Evolutionary conservation across 1,140 invertebrate genomes (phyloP).

Genomic region (Leptoteleia sp.): DNA sequence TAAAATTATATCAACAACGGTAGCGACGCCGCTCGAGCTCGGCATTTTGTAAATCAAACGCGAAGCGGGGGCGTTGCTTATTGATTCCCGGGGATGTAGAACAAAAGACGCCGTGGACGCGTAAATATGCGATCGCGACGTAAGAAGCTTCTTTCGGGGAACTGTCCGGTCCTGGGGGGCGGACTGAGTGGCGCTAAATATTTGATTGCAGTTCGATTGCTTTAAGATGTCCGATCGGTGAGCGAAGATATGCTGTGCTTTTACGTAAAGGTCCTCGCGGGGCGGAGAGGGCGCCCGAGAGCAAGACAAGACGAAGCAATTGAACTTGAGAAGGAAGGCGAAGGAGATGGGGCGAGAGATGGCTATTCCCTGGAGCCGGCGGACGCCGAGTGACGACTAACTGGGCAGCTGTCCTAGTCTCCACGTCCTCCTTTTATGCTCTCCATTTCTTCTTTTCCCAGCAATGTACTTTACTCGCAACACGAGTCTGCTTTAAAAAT

Average conservation of each 20-base stretch:
- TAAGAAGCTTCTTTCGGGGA: slow-evolving; percentile 61
- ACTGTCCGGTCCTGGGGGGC: slow-evolving; percentile 52
- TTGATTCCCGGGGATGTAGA: slow-evolving; percentile 27
- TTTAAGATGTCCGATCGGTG: slow-evolving; percentile 71
- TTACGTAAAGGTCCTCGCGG: slow-evolving; percentile 33
- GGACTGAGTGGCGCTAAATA: slow-evolving; percentile 75
- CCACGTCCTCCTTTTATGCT: slow-evolving; percentile 59
- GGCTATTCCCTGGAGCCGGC: slow-evolving; percentile 76
- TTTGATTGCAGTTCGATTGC: slow-evolving; percentile 79
- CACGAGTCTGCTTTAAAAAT: slow-evolving; percentile 72
- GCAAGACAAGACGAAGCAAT: slow-evolving; percentile 57
- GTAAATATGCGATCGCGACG: slow-evolving; percentile 66
- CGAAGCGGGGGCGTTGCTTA: neutral
- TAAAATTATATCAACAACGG: slow-evolving; percentile 43
- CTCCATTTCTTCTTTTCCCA: slow-evolving; percentile 21
- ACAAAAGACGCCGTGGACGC: slow-evolving; percentile 13
- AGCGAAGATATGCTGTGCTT: slow-evolving; percentile 59
- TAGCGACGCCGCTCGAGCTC: slow-evolving; percentile 22
- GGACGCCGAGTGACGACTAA: slow-evolving; percentile 74
- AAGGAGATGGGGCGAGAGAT: slow-evolving; percentile 44
- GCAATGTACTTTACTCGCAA: slow-evolving; percentile 39
- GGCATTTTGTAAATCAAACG: slow-evolving; percentile 30
- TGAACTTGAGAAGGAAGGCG: slow-evolving; percentile 62
- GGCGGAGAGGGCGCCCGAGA: neutral
- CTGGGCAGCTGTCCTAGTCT: slow-evolving; percentile 75